Evolutionary conservation across 2,113 vertebrate genomes (phyloP).

Genomic region (Sinocyclocheilus anophthalmus): DNA sequence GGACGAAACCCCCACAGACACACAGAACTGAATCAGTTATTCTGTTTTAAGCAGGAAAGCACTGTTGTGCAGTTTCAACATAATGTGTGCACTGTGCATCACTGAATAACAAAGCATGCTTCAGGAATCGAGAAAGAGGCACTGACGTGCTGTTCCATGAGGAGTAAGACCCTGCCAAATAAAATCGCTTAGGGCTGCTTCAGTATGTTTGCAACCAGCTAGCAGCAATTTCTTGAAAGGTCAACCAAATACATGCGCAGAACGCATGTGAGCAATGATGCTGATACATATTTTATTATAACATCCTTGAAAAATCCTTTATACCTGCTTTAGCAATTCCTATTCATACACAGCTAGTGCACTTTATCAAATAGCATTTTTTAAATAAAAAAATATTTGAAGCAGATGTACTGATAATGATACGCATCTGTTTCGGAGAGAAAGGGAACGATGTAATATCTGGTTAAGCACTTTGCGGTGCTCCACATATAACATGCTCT

Average conservation of each 20-base stretch:
- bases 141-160: slow-evolving; percentile 12
- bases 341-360: background rate
- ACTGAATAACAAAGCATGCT: slow-evolving; percentile 11
- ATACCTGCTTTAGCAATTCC: background rate
- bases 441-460: background rate
- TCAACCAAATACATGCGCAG: slow-evolving; percentile 38
- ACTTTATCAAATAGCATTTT: background rate
- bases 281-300: slow-evolving; percentile 28
- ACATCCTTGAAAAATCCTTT: slow-evolving; percentile 34
- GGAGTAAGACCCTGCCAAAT: slow-evolving; percentile 39
- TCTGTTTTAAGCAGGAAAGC: background rate
- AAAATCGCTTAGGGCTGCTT: slow-evolving; percentile 41
- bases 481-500: background rate
- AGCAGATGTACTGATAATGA: background rate
- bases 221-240: slow-evolving; percentile 48
- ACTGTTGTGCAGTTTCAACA: slow-evolving; percentile 9
- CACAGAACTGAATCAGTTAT: background rate
- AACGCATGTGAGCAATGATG: slow-evolving; percentile 40
- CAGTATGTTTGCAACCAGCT: slow-evolving; percentile 36
- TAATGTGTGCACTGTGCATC: slow-evolving; percentile 8
- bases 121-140: slow-evolving; percentile 16
- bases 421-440: background rate
- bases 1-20: background rate
- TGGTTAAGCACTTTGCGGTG: slow-evolving; percentile 4
- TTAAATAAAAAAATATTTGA: background rate